Conservation (phyloP, 1,140 invertebrate species). For the Drosophila suzukii region DNA sequence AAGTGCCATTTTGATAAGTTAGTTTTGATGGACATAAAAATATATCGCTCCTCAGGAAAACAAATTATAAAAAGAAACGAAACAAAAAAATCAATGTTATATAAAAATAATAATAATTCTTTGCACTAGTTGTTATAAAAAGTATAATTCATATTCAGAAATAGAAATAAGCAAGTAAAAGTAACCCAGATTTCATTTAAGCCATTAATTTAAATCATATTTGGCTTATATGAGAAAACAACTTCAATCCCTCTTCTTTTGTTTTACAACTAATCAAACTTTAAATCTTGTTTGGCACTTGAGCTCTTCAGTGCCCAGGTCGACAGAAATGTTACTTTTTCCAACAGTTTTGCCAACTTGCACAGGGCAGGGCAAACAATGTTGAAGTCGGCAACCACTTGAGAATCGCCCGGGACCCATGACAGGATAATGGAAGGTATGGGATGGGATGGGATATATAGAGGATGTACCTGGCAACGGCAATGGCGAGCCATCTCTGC, state of each 20-base stretch:
- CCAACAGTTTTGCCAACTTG: conserved; percentile 28
- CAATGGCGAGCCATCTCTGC: conserved; percentile 44
- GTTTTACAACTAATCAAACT: conserved; percentile 37
- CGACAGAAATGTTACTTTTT: conserved; percentile 43
- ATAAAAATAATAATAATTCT: no score
- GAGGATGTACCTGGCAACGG: conserved; percentile 60
- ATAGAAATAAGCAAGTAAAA: no score
- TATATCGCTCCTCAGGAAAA: no score
- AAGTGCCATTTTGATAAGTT: no score
- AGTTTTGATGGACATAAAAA: no score
- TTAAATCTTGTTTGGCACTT: conserved; percentile 40
- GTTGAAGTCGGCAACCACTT: conserved; percentile 38
- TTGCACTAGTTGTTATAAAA: no score
- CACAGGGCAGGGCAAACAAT: conserved; percentile 36
- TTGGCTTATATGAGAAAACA: background rate
- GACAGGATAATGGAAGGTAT: conserved; percentile 16
- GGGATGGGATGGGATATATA: conserved; percentile 3
- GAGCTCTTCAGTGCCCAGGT: conserved; percentile 28
- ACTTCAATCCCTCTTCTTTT: background rate
- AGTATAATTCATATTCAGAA: no score
- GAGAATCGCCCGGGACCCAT: conserved; percentile 24
- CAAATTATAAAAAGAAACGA: no score
- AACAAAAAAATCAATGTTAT: no score
- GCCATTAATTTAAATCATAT: no score
- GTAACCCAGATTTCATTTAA: no score